Evolutionary conservation across 2,888 invertebrate genomes (phyloP).

Genomic region (Bembecia ichneumoniformis): DNA sequence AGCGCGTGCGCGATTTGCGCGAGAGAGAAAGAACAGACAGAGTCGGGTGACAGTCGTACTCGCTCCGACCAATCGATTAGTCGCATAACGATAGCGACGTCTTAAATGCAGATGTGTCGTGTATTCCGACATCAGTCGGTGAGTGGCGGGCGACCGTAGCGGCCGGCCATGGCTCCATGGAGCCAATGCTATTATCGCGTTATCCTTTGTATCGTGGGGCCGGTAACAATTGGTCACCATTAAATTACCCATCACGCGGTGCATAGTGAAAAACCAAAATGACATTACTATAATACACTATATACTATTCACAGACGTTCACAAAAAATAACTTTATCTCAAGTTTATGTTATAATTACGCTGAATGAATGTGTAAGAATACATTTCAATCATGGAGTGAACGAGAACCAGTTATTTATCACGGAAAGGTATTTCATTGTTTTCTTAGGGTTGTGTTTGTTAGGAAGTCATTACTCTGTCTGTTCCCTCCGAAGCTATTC

Average conservation of each 20-base stretch:
- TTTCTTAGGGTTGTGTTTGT: too few relatives aligned
- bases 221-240: constrained; percentile 33
- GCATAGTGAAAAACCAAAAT: constrained; percentile 20
- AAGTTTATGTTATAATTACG: neutral
- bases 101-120: constrained; percentile 73
- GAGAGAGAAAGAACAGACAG: constrained; percentile 41
- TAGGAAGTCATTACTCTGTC: too few relatives aligned
- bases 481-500: too few relatives aligned
- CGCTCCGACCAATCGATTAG: constrained; percentile 72
- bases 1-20: constrained; percentile 55
- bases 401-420: neutral
- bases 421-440: neutral
- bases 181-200: constrained; percentile 31
- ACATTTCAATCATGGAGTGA: neutral
- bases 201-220: constrained; percentile 42
- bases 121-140: constrained; percentile 65
- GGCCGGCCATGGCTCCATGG: constrained; percentile 40
- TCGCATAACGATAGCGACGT: constrained; percentile 73
- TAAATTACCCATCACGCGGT: constrained; percentile 27
- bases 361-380: neutral
- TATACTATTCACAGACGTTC: neutral
- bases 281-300: constrained; percentile 2
- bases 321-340: neutral
- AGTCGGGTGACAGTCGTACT: constrained; percentile 53
- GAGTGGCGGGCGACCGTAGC: constrained; percentile 49